phyloP scores from a whole-genome alignment of 2,888 invertebrate genomes.

The Orthosia gothica region DNA sequence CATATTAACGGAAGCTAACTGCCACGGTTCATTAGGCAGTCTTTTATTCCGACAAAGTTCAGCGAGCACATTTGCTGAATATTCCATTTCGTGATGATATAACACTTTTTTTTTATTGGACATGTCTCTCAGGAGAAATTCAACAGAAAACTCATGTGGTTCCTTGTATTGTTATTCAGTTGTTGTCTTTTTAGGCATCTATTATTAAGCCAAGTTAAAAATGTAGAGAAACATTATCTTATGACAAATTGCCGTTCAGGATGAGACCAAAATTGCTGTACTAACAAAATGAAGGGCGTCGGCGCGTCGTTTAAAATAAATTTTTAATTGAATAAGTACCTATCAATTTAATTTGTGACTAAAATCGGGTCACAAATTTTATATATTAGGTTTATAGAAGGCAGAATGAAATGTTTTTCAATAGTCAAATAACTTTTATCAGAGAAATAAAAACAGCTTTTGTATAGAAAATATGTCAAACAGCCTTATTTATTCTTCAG shows the following conservation, averaged over 20 bases:
- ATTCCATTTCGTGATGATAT: constrained; percentile 1
- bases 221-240: constrained; percentile 26
- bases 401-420: not conserved
- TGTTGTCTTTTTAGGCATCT: constrained; percentile 2
- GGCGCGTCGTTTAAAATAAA: constrained; percentile 39
- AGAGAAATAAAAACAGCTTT: too few species aligned
- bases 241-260: constrained; percentile 25
- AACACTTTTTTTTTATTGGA: constrained; percentile 2
- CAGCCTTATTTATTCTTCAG: too few species aligned
- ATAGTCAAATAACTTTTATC: too few species aligned
- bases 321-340: constrained; percentile 39
- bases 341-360: constrained; percentile 32
- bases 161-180: constrained; percentile 2
- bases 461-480: too few species aligned
- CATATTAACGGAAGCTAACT: constrained; percentile 21
- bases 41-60: constrained; percentile 16
- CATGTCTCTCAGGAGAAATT: constrained; percentile 9
- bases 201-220: constrained; percentile 33
- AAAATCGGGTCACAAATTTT: constrained; percentile 37
- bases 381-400: constrained; percentile 7
- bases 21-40: constrained; percentile 12
- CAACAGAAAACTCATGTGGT: constrained; percentile 1
- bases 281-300: constrained; percentile 3
- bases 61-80: constrained; percentile 30
- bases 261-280: constrained; percentile 11